Conservation (phyloP, 2,113 vertebrate genomes). For the Aspiorhynchus laticeps region DNA sequence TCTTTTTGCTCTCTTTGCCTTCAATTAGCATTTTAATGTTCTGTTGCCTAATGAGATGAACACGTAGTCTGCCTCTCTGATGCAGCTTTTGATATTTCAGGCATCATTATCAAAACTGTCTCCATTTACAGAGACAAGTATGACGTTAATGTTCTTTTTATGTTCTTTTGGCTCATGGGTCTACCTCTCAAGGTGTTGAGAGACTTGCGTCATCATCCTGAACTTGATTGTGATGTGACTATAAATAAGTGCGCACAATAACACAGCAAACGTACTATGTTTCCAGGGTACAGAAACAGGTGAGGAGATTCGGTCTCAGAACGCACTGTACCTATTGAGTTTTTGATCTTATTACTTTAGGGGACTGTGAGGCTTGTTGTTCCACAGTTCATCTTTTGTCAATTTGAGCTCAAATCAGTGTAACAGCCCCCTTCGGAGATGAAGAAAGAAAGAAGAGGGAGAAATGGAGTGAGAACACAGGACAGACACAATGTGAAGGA, state of each 20-base stretch:
- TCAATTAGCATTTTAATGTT: not conserved
- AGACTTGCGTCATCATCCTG: slow-evolving; percentile 38
- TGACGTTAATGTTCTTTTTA: slow-evolving; percentile 33
- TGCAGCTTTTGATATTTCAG: not conserved
- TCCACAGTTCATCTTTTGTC: not conserved
- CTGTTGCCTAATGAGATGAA: not conserved
- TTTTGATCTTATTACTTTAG: slow-evolving; percentile 1
- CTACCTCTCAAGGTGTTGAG: slow-evolving; percentile 24
- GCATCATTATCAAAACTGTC: not conserved
- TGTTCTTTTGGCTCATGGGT: not conserved
- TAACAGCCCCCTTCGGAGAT: not conserved
- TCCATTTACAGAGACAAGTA: not conserved
- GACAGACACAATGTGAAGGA: not conserved
- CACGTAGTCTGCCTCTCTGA: not conserved
- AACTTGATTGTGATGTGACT: not conserved
- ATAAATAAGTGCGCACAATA: slow-evolving; percentile 39
- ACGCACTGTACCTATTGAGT: slow-evolving; percentile 12
- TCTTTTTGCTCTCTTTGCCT: not conserved
- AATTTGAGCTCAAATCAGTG: slow-evolving; percentile 19
- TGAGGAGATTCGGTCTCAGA: not conserved
- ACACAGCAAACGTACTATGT: not conserved
- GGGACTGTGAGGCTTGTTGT: not conserved
- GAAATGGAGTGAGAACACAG: not conserved
- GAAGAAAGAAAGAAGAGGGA: not conserved
- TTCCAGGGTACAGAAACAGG: not conserved